Percentiles rank a stretch among this genome's conserved stretches.
phyloP scores from a whole-genome alignment of 2,888 invertebrate genomes.

The Onchidella celtica region DNA sequence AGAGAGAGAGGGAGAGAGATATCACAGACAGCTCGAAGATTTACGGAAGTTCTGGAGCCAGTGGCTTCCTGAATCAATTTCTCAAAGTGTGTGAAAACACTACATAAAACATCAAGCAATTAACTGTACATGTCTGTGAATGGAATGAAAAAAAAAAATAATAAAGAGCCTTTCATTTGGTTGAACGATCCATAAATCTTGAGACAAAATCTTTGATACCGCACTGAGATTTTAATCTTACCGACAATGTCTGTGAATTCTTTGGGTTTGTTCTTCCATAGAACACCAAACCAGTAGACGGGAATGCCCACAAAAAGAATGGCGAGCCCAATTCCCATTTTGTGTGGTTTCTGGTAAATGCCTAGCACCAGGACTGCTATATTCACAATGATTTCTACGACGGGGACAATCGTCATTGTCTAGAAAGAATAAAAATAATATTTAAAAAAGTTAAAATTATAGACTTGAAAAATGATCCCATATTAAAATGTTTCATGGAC shows the following conservation, averaged over 20 bases:
- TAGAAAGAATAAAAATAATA: conserved; percentile 72
- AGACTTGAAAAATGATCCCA: neutral
- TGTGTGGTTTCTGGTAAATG: conserved; percentile 84
- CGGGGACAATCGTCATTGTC: conserved; percentile 88
- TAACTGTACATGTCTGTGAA: too few relatives aligned
- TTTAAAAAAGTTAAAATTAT: neutral
- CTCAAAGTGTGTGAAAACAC: too few relatives aligned
- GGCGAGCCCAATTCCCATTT: conserved; percentile 88
- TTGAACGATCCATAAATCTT: too few relatives aligned
- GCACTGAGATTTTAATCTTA: too few relatives aligned
- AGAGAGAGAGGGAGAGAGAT: conserved; percentile 3
- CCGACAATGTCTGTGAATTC: conserved; percentile 61
- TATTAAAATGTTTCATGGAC: too few relatives aligned
- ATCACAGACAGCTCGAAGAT: neutral
- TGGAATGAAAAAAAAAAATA: too few relatives aligned
- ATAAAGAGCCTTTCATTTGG: too few relatives aligned
- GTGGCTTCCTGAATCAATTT: too few relatives aligned
- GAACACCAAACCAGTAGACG: conserved; percentile 88
- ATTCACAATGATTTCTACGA: conserved; percentile 88
- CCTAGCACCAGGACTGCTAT: conserved; percentile 90
- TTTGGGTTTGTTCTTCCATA: conserved; percentile 82
- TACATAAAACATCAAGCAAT: too few relatives aligned
- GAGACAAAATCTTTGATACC: too few relatives aligned
- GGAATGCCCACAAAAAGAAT: conserved; percentile 93
- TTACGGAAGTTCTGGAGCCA: too few relatives aligned